These are phyloP conservation scores for Myripristis jacobus DNA, from an alignment of 2,797 vertebrate genomes.

Conservation along the genomic window DNA sequence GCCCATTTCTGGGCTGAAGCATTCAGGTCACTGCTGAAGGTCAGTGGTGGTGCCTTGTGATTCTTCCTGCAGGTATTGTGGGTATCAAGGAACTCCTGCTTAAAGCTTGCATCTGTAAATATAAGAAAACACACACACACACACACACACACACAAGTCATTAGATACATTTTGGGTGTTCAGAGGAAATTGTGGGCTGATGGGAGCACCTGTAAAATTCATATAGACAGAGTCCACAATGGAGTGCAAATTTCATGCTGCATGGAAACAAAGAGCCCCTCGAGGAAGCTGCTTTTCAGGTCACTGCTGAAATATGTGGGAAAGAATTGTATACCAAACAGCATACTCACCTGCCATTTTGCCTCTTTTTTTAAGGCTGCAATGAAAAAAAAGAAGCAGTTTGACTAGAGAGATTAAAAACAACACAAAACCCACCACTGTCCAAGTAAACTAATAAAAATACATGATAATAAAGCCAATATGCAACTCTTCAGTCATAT, in stretches of 20 bases:
- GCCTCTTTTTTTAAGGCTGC: constrained; percentile 16
- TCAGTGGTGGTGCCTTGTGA: constrained; percentile 66
- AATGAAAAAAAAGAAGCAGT: constrained; percentile 40
- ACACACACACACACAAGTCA: no score
- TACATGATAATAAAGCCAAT: no score
- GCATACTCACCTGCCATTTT: constrained; percentile 71
- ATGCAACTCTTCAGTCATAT: no score
- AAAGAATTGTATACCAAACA: background rate
- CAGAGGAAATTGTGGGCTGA: no score
- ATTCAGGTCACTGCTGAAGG: constrained; percentile 49
- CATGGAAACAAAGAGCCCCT: background rate
- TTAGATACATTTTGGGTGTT: no score
- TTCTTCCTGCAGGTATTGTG: constrained; percentile 75
- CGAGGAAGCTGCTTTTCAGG: background rate
- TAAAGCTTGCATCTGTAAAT: constrained; percentile 62
- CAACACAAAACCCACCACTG: background rate
- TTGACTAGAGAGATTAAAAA: background rate
- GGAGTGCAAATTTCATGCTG: background rate
- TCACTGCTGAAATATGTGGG: background rate
- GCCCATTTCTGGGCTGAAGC: constrained; percentile 77
- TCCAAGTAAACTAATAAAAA: background rate
- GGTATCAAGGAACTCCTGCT: constrained; percentile 70
- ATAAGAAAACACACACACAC: no score
- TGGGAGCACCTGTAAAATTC: background rate
- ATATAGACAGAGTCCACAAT: background rate